Evolutionary conservation across 1,140 invertebrate genomes (phyloP).

Genomic region (Medauroidea extradentata): DNA sequence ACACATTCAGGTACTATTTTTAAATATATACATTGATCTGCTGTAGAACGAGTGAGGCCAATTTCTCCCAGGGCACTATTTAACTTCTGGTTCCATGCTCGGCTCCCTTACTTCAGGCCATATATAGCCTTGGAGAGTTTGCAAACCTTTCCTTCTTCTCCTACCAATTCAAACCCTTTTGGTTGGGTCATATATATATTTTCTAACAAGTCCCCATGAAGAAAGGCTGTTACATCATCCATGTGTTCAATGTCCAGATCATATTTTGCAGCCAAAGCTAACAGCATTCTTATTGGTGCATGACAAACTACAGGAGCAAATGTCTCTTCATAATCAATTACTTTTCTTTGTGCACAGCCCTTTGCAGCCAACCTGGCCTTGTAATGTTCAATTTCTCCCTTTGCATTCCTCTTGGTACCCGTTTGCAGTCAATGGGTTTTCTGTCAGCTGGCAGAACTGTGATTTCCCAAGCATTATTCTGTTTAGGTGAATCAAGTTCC

Average conservation of each 20-base stretch:
- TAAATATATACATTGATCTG: neutral
- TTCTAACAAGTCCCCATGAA: constrained; percentile 38
- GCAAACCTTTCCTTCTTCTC: constrained; percentile 16
- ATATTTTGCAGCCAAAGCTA: constrained; percentile 35
- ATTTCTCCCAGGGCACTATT: neutral
- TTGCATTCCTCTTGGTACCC: constrained; percentile 33
- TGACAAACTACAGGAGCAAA: constrained; percentile 38
- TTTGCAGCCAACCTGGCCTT: constrained; percentile 44
- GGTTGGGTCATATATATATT: constrained; percentile 40
- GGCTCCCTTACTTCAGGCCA: constrained; percentile 19
- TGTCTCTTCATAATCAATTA: constrained; percentile 40
- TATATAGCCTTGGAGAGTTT: constrained; percentile 24
- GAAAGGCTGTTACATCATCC: constrained; percentile 41
- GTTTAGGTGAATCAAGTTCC: constrained; percentile 34
- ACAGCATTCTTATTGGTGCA: constrained; percentile 36
- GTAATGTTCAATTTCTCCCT: constrained; percentile 26
- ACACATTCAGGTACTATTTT: neutral
- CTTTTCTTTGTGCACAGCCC: constrained; percentile 32
- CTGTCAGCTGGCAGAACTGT: constrained; percentile 24
- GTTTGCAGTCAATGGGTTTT: constrained; percentile 31
- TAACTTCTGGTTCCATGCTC: constrained; percentile 21
- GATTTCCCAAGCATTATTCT: constrained; percentile 39
- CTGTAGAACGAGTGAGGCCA: neutral
- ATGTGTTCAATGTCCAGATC: constrained; percentile 32
- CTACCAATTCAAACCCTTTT: constrained; percentile 30